A percentile compares a stretch with the other conserved stretches of the same genome.
phyloP scores from a whole-genome alignment of 2,113 vertebrate species.

The Tretioscincus oriximinensis region DNA sequence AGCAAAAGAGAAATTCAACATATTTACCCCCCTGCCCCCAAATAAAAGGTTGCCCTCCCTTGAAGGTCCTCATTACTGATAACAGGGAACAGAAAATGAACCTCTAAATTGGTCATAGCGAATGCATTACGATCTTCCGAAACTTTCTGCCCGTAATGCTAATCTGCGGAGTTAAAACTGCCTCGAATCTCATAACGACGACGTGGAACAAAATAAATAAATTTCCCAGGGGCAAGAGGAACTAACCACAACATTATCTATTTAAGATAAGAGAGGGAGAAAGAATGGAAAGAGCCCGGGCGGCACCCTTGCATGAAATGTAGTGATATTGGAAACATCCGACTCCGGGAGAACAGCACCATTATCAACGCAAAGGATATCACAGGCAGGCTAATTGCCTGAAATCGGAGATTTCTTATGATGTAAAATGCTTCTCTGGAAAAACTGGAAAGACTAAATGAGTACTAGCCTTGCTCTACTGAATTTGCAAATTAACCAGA shows the following conservation, averaged over 20 bases:
- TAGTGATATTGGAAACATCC: background rate
- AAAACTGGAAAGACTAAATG: background rate
- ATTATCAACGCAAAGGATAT: background rate
- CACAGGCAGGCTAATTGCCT: slow-evolving; percentile 7
- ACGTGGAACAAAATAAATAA: slow-evolving; percentile 26
- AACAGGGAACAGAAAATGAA: slow-evolving; percentile 16
- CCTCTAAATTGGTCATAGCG: slow-evolving; percentile 10
- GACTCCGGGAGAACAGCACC: background rate
- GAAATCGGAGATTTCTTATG: slow-evolving; percentile 2
- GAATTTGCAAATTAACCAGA: slow-evolving; percentile 7
- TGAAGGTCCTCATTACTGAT: slow-evolving; percentile 21
- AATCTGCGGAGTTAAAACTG: slow-evolving; percentile 22
- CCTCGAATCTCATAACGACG: slow-evolving; percentile 16
- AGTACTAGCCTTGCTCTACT: background rate
- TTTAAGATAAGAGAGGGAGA: slow-evolving; percentile 21
- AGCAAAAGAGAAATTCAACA: slow-evolving; percentile 23
- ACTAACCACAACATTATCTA: slow-evolving; percentile 10
- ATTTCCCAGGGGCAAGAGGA: background rate
- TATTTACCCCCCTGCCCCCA: background rate
- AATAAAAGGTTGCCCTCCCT: background rate
- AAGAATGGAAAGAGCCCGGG: background rate
- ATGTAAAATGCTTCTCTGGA: background rate
- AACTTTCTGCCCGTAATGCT: background rate
- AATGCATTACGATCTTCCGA: slow-evolving; percentile 7
- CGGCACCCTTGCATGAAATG: slow-evolving; percentile 9